A percentile compares a stretch with the other conserved stretches of the same genome.
Conservation (phyloP, 2,113 vertebrate species). For the Dolichotis patagonum region DNA sequence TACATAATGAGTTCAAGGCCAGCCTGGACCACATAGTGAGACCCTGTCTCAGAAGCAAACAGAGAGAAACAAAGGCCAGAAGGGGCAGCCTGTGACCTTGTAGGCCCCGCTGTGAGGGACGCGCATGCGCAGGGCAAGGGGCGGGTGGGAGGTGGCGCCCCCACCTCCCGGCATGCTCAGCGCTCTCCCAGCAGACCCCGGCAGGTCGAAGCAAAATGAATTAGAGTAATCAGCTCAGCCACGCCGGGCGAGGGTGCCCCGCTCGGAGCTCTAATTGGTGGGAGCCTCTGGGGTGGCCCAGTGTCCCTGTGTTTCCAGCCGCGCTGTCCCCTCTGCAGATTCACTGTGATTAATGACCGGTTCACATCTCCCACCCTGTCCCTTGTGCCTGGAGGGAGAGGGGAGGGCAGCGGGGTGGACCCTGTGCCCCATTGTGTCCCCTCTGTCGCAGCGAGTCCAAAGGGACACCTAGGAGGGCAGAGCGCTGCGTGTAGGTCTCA, state of each 20-base stretch:
- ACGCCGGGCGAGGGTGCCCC: conserved; percentile 83
- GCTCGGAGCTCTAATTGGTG: conserved; percentile 88
- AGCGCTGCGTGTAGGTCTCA: background rate
- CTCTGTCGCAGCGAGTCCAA: background rate
- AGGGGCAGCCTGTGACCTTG: background rate
- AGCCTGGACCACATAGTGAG: background rate
- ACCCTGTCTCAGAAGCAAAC: background rate
- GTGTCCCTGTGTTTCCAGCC: conserved; percentile 81
- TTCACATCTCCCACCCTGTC: conserved; percentile 76
- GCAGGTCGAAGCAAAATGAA: conserved; percentile 89
- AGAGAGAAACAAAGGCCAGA: background rate
- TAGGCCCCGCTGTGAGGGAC: background rate
- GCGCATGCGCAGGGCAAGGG: background rate
- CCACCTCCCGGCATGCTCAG: conserved; percentile 74
- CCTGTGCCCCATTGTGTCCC: rapidly evolving
- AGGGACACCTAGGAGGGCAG: background rate
- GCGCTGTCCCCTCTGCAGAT: conserved; percentile 72
- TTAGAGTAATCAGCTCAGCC: conserved; percentile 90
- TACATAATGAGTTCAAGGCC: background rate
- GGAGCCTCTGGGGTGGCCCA: conserved; percentile 86
- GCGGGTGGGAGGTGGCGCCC: background rate
- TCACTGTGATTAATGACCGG: conserved; percentile 83
- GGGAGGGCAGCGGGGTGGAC: background rate
- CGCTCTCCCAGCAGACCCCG: conserved; percentile 83
- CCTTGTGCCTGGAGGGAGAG: background rate